Evolutionary conservation across 2,797 vertebrate species (phyloP).

Genomic region (Mastacembelus armatus): DNA sequence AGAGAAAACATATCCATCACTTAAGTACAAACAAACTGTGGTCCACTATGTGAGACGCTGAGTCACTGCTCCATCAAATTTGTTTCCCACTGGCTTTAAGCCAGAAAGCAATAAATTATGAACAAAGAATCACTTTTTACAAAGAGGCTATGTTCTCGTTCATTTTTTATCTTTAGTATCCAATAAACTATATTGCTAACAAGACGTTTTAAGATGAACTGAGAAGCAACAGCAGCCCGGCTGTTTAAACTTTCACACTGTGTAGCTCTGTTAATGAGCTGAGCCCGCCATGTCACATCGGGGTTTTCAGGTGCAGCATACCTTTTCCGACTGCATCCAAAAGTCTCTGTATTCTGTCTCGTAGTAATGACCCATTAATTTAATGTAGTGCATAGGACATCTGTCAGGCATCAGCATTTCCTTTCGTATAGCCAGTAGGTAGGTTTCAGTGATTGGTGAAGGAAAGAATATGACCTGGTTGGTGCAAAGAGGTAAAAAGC

Average conservation of each 20-base stretch:
- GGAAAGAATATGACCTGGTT: slow-evolving; percentile 5
- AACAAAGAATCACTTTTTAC: slow-evolving; percentile 34
- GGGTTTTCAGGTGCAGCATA: slow-evolving; percentile 45
- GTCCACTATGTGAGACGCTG: slow-evolving; percentile 17
- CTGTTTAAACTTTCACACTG: slow-evolving; percentile 62
- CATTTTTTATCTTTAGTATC: slow-evolving; percentile 48
- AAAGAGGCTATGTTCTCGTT: slow-evolving; percentile 37
- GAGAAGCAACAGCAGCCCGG: slow-evolving; percentile 44
- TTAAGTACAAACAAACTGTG: slow-evolving; percentile 25
- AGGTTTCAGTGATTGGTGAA: slow-evolving; percentile 10
- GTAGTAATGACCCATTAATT: slow-evolving; percentile 46
- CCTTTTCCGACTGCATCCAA: slow-evolving; percentile 27
- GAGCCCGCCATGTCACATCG: slow-evolving; percentile 33
- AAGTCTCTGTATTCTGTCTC: slow-evolving; percentile 31
- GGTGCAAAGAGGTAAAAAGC: slow-evolving; percentile 4
- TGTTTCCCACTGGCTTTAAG: slow-evolving; percentile 28
- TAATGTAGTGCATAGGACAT: slow-evolving; percentile 23
- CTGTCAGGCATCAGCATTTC: slow-evolving; percentile 1
- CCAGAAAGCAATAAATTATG: slow-evolving; percentile 53
- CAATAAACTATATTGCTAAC: slow-evolving; percentile 57
- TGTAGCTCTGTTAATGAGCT: slow-evolving; percentile 65
- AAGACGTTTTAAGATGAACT: slow-evolving; percentile 52
- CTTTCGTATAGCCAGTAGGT: slow-evolving; percentile 1
- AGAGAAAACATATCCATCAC: slow-evolving; percentile 31
- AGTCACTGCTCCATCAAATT: slow-evolving; percentile 43